phyloP scores from a whole-genome alignment of 2,797 vertebrate genomes.

The Sebastiscus tertius region DNA sequence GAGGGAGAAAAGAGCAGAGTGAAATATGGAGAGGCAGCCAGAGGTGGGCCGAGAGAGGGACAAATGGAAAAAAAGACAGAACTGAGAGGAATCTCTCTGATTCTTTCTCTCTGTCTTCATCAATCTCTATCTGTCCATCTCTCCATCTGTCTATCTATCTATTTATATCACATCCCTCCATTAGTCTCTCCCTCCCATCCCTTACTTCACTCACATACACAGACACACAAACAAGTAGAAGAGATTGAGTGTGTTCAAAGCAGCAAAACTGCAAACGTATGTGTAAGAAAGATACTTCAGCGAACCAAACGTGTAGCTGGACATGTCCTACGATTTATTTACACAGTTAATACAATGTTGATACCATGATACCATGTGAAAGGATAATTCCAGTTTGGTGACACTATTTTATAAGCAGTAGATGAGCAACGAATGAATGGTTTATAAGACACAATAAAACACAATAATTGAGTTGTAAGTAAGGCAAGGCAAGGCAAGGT shows the following conservation, averaged over 20 bases:
- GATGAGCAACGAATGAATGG: not conserved
- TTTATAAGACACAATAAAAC: not conserved
- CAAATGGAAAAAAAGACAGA: slow-evolving; percentile 29
- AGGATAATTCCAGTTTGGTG: not conserved
- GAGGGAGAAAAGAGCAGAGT: slow-evolving; percentile 35
- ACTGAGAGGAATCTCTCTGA: slow-evolving; percentile 9
- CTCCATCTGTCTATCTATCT: slow-evolving; percentile 42
- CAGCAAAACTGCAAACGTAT: not conserved
- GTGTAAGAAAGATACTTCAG: not conserved
- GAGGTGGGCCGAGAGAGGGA: slow-evolving; percentile 23
- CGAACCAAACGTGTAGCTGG: not conserved
- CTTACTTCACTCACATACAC: not conserved
- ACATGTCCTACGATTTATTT: not conserved
- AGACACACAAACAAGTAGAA: not conserved
- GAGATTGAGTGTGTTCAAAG: not conserved
- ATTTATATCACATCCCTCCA: slow-evolving; percentile 46
- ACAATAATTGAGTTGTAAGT: not conserved
- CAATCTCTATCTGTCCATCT: slow-evolving; percentile 34
- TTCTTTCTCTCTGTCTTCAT: slow-evolving; percentile 38
- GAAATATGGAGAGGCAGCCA: slow-evolving; percentile 46
- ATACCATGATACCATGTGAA: not conserved
- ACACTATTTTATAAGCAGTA: not conserved
- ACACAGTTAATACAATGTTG: not conserved
- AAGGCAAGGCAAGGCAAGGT: not conserved
- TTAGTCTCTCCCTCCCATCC: slow-evolving; percentile 18